A percentile compares a stretch with the other conserved stretches of the same genome.
These are phyloP conservation scores for Carassius gibelio DNA, from an alignment of 2,113 vertebrate species.

Conservation along the genomic window DNA sequence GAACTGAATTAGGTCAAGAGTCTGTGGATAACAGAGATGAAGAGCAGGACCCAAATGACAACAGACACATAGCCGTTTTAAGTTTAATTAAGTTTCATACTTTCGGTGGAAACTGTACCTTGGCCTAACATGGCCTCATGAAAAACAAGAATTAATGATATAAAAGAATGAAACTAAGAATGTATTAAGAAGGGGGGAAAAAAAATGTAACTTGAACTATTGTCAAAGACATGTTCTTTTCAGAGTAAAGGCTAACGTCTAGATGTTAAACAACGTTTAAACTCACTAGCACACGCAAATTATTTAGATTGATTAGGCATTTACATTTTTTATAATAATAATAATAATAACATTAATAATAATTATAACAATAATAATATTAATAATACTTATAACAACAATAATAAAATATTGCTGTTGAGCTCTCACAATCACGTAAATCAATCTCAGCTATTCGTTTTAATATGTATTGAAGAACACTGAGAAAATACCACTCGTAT, in stretches of 20 bases:
- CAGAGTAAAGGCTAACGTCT: neutral
- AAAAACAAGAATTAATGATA: neutral
- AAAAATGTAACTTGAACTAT: neutral
- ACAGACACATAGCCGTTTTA: conserved; percentile 31
- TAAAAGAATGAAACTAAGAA: no score
- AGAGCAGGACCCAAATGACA: conserved; percentile 17
- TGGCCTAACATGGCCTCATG: conserved; percentile 17
- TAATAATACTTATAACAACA: no score
- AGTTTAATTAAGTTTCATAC: neutral
- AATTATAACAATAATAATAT: no score
- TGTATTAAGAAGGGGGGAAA: no score
- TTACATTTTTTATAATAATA: no score
- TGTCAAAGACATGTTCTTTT: neutral
- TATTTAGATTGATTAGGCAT: neutral
- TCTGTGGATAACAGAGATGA: neutral
- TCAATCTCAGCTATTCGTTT: neutral
- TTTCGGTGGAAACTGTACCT: neutral
- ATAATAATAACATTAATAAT: no score
- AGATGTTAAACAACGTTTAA: neutral
- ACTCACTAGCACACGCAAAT: neutral
- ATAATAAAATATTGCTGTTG: neutral
- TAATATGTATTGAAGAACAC: neutral
- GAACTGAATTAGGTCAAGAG: neutral
- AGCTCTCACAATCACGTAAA: neutral
- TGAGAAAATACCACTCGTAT: neutral